Percentiles rank a stretch among this genome's conserved stretches.
These are phyloP conservation scores for Dryobates pubescens DNA, from an alignment of 2,797 vertebrate genomes.

Conservation along the genomic window DNA sequence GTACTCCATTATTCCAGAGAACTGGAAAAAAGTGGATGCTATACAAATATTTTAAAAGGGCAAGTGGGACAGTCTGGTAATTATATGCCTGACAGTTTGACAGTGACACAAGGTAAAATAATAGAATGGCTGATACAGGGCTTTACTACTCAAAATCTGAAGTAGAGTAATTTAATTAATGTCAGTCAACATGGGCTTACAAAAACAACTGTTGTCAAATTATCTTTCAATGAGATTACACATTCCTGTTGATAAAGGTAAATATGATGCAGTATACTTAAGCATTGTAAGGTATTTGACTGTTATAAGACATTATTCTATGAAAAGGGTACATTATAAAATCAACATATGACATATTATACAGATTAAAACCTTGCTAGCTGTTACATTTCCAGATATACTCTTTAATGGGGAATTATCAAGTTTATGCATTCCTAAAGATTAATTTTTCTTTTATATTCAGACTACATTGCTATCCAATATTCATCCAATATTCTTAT, in stretches of 20 bases:
- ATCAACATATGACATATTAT: not conserved
- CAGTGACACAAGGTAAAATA: conserved; percentile 21
- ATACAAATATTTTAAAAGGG: not conserved
- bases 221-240: not conserved
- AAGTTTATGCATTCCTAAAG: not conserved
- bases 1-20: not conserved
- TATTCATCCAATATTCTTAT: not conserved
- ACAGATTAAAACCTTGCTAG: not conserved
- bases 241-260: not conserved
- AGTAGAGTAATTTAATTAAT: conserved; percentile 18
- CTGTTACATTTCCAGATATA: not conserved
- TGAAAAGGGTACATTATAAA: not conserved
- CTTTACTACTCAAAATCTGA: conserved; percentile 29
- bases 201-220: conserved; percentile 41
- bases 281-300: not conserved
- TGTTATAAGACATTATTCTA: not conserved
- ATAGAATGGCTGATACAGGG: not conserved
- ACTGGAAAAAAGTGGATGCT: not conserved
- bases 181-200: not conserved
- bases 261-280: not conserved
- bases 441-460: not conserved
- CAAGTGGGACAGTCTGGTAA: not conserved
- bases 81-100: conserved; percentile 19
- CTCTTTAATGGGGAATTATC: not conserved
- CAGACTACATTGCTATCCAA: not conserved